Conservation (phyloP, 2,797 vertebrate species). For the Labeo calbasu region DNA sequence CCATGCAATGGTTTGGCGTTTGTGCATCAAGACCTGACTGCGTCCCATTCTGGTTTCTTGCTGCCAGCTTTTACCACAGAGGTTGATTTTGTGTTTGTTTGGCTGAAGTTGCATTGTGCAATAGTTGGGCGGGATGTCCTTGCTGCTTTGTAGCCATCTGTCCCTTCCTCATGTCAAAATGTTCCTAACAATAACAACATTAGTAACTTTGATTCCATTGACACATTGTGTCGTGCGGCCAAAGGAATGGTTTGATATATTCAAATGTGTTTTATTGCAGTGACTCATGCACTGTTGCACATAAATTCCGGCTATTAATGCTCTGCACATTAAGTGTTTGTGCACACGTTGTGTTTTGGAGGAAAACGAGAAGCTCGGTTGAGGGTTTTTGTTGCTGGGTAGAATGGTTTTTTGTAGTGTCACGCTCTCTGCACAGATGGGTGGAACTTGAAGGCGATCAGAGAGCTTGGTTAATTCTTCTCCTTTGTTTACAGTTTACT, state of each 20-base stretch:
- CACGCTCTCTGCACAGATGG: constrained; percentile 61
- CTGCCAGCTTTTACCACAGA: neutral
- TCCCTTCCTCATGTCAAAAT: constrained; percentile 20
- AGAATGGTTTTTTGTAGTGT: constrained; percentile 65
- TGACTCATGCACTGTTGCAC: neutral
- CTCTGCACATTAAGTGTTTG: constrained; percentile 8
- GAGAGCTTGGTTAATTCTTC: constrained; percentile 61
- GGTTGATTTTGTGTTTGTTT: constrained; percentile 4
- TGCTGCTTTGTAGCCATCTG: constrained; percentile 7
- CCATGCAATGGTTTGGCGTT: neutral
- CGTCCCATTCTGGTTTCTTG: neutral
- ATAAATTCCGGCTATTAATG: constrained; percentile 12
- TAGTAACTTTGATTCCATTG: constrained; percentile 29
- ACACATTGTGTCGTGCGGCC: constrained; percentile 1
- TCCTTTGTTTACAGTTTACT: constrained; percentile 74
- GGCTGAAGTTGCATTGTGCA: constrained; percentile 27
- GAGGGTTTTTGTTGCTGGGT: constrained; percentile 70
- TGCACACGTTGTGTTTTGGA: constrained; percentile 20
- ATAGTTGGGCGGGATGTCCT: constrained; percentile 22
- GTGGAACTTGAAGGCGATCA: constrained; percentile 63
- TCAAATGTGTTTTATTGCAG: neutral
- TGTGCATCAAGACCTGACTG: neutral
- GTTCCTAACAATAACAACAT: constrained; percentile 3
- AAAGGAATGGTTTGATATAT: constrained; percentile 12
- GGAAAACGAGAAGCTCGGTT: constrained; percentile 28